Conservation (phyloP, 2,888 invertebrate species). For the Silvanus unidentatus region DNA sequence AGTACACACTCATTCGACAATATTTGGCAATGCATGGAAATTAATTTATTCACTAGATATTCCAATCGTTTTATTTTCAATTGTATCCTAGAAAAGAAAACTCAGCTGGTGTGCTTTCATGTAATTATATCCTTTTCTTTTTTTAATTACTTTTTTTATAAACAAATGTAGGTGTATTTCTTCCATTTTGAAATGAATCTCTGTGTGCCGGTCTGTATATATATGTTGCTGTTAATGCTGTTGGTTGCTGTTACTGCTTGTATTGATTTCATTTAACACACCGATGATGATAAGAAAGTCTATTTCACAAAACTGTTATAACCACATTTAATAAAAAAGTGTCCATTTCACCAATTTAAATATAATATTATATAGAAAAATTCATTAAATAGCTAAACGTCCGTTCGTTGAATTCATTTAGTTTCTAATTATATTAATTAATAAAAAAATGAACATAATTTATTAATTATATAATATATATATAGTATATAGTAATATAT, state of each 20-base stretch:
- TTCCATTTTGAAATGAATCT: too few relatives aligned
- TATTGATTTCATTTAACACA: too few relatives aligned
- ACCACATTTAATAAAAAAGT: slow-evolving; percentile 36
- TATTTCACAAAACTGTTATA: slow-evolving; percentile 8
- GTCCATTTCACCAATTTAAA: slow-evolving; percentile 29
- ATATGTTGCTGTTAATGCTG: background rate
- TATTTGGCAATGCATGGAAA: slow-evolving; percentile 22
- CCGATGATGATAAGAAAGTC: too few relatives aligned
- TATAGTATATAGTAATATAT: too few relatives aligned
- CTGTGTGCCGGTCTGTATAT: background rate
- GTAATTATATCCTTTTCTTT: too few relatives aligned
- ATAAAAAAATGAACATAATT: background rate
- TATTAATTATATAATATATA: slow-evolving; percentile 15
- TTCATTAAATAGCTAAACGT: slow-evolving; percentile 39
- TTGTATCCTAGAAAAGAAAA: too few relatives aligned
- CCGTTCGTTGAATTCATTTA: slow-evolving; percentile 23
- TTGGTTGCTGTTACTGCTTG: too few relatives aligned
- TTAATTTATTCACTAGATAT: too few relatives aligned
- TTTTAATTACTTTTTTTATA: too few relatives aligned
- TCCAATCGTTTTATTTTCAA: too few relatives aligned
- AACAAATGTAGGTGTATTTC: too few relatives aligned
- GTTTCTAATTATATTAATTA: slow-evolving; percentile 1
- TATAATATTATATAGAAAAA: slow-evolving; percentile 1
- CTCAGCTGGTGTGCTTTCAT: too few relatives aligned
- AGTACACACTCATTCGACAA: slow-evolving; percentile 37